Percentiles rank a stretch among this genome's conserved stretches.
phyloP scores from a whole-genome alignment of 2,888 invertebrate species.

The Tenthredo distinguenda region DNA sequence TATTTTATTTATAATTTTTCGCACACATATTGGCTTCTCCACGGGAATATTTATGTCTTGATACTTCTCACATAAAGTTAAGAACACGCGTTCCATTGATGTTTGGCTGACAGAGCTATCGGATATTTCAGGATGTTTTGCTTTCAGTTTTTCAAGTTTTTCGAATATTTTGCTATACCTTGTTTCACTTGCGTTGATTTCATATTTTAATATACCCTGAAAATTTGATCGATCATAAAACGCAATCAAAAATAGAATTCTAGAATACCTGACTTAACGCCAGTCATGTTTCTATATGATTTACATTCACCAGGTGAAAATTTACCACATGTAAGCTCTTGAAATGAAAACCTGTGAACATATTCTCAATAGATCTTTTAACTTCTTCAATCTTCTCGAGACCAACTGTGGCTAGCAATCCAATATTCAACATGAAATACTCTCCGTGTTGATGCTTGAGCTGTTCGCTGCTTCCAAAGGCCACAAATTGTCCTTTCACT shows the following conservation, averaged over 20 bases:
- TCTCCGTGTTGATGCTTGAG: conserved; percentile 57
- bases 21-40: conserved; percentile 12
- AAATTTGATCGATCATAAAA: not conserved
- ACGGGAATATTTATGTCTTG: conserved; percentile 6
- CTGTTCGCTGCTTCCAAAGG: conserved; percentile 58
- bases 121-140: conserved; percentile 55
- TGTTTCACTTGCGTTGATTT: conserved; percentile 54
- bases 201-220: conserved; percentile 59
- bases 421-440: conserved; percentile 57
- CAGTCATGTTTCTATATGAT: not conserved
- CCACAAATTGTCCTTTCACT: conserved; percentile 57
- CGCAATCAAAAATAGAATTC: not conserved
- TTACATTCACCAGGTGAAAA: not conserved
- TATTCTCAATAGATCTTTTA: conserved; percentile 54
- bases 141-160: conserved; percentile 55
- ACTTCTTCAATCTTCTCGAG: conserved; percentile 53
- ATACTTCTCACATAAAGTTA: conserved; percentile 46
- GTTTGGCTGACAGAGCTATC: conserved; percentile 60
- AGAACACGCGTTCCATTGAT: conserved; percentile 59
- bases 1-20: conserved; percentile 18
- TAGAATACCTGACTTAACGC: not conserved
- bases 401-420: conserved; percentile 49
- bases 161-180: conserved; percentile 54
- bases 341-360: conserved; percentile 56
- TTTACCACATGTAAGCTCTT: conserved; percentile 56